Evolutionary conservation across 2,888 invertebrate genomes (phyloP), one percentile per base, ranked within the genome.

Genomic region (Pseudococcus longispinus): DNA sequence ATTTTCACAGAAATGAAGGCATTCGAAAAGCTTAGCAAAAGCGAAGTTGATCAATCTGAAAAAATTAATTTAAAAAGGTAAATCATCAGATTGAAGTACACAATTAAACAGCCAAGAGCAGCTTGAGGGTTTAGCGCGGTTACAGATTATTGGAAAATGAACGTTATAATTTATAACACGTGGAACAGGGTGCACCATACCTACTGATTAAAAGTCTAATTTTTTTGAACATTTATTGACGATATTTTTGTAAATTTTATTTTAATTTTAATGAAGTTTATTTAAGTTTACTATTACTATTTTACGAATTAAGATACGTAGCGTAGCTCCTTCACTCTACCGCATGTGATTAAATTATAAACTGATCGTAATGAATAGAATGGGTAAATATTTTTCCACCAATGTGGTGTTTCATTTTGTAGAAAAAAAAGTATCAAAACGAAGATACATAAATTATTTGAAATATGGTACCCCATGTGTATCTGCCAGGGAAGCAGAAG

Each of bases 241-340:
- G 65, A 85, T 85, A 85, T 85, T 85, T 85, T 85, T 42, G 23
- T 85, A 85, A 85, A 85, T 70, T 85, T 85, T 85, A 85, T 85
- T 85, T 85, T 65, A 85, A 85, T 85, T 85, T 80, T 70, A 84
- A 84, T 60, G 55, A 84, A 51, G 60, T 84, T 84, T 84, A 84
- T 84, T 84, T 84, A 84, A 37, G 60, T 55, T n/a, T 32, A 60
- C 37, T 84, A 84, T 84, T 84, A 84, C 20, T 32, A 51, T 51
- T 60, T 55, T 37, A 23, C 37, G 84, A 84, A 84, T 84, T 84
- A 60, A 84, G 84, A 84, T 84, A 55, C 84, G 60, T 29, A 32
- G 37, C 84, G 60, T 29, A 32, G 37, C 55, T 80, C 13, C 9
- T n/a, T 26, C 70, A 1, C 11, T 42, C 32, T 20, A 13, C 11